These are phyloP conservation scores for Epinotia nisella DNA, from an alignment of 2,888 invertebrate species.

Conservation along the genomic window DNA sequence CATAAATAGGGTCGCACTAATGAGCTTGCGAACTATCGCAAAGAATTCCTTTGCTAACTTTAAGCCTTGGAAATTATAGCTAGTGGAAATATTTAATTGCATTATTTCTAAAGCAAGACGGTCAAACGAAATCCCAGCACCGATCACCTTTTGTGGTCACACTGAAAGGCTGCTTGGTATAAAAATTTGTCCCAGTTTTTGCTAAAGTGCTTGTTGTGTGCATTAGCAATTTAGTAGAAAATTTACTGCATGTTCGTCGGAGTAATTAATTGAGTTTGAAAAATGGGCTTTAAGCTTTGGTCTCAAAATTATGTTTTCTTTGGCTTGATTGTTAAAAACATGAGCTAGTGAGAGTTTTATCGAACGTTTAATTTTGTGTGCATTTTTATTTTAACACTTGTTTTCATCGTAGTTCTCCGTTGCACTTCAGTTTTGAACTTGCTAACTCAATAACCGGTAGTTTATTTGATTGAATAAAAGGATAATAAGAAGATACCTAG, in stretches of 20 bases:
- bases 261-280: neutral
- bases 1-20: slow-evolving; percentile 22
- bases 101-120: slow-evolving; percentile 59
- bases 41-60: slow-evolving; percentile 51
- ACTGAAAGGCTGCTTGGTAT: slow-evolving; percentile 14
- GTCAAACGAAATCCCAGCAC: slow-evolving; percentile 47
- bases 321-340: no score
- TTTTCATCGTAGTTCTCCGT: no score
- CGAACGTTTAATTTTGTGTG: neutral
- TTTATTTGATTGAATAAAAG: no score
- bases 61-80: slow-evolving; percentile 59
- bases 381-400: neutral
- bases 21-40: slow-evolving; percentile 40
- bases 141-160: slow-evolving; percentile 51
- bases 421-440: no score
- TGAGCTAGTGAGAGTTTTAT: neutral
- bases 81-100: slow-evolving; percentile 76
- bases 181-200: slow-evolving; percentile 25
- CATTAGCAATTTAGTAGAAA: slow-evolving; percentile 3
- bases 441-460: no score
- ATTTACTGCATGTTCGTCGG: neutral
- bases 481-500: neutral
- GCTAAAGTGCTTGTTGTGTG: slow-evolving; percentile 7
- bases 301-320: neutral
- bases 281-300: neutral